These are phyloP conservation scores for Pristionchus mayeri DNA, from an alignment of 2,888 invertebrate genomes.

Conservation along the genomic window DNA sequence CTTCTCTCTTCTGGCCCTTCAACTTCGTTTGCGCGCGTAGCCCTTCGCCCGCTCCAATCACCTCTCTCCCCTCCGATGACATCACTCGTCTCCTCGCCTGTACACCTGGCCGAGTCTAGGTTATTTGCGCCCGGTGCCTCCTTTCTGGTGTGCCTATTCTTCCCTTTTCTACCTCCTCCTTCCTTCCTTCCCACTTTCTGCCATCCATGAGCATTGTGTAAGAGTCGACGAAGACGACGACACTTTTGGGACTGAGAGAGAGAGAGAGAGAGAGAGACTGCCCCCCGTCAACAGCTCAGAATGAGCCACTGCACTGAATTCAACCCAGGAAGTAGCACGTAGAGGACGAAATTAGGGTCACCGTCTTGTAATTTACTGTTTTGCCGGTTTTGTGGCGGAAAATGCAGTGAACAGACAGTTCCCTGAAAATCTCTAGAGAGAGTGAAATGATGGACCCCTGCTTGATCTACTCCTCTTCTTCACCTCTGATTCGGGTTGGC, in stretches of 20 bases:
- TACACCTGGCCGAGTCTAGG: background rate
- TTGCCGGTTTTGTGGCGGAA: too few relatives aligned
- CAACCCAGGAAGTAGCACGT: background rate
- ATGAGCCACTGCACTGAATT: background rate
- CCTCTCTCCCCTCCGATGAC: background rate
- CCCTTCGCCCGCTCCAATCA: background rate
- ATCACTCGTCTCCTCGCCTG: background rate
- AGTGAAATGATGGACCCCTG: background rate
- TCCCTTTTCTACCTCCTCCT: conserved; percentile 13
- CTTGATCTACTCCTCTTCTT: background rate
- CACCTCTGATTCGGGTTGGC: background rate
- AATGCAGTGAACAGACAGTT: too few relatives aligned
- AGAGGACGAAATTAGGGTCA: too few relatives aligned
- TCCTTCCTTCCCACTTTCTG: background rate
- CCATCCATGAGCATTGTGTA: background rate
- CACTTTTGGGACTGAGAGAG: too few relatives aligned
- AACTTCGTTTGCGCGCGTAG: background rate
- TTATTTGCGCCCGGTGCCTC: conserved; percentile 27
- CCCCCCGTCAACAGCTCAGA: too few relatives aligned
- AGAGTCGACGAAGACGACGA: too few relatives aligned
- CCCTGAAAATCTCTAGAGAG: too few relatives aligned
- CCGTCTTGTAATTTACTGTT: too few relatives aligned
- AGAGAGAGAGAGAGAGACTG: too few relatives aligned
- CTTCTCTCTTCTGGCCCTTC: background rate
- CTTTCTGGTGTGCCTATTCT: conserved; percentile 2